Evolutionary conservation across 2,888 invertebrate species (phyloP).

Genomic region (Timandra comae): DNA sequence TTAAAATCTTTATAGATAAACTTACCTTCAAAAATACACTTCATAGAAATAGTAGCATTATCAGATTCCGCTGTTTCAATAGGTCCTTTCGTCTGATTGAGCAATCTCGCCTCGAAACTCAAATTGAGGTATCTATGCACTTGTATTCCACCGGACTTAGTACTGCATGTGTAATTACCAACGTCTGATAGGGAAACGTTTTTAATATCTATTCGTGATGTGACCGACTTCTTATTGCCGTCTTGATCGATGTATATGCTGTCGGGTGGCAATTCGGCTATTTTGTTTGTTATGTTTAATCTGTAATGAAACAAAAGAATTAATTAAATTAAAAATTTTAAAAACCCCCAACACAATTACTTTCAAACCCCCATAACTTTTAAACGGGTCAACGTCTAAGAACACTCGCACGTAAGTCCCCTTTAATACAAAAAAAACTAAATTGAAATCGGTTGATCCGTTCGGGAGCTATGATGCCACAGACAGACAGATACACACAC

Average conservation of each 20-base stretch:
- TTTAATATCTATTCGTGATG: conserved; percentile 37
- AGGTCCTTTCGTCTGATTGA: conserved; percentile 34
- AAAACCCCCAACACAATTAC: too few relatives aligned
- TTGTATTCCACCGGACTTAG: conserved; percentile 23
- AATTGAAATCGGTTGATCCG: too few relatives aligned
- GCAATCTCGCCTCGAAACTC: conserved; percentile 38
- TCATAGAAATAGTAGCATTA: conserved; percentile 32
- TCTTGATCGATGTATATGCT: conserved; percentile 41
- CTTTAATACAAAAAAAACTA: too few relatives aligned
- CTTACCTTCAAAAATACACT: conserved; percentile 62
- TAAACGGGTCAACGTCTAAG: too few relatives aligned
- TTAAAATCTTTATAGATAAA: conserved; percentile 6
- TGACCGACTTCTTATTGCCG: conserved; percentile 37
- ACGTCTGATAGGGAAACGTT: conserved; percentile 41
- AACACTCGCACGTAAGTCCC: too few relatives aligned
- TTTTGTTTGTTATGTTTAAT: conserved; percentile 28
- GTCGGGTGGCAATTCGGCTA: conserved; percentile 23
- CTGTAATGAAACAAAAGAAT: too few relatives aligned
- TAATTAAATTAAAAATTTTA: too few relatives aligned
- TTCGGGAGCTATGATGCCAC: too few relatives aligned
- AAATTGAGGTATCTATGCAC: too few relatives aligned
- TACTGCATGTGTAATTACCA: conserved; percentile 55
- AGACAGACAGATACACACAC: too few relatives aligned
- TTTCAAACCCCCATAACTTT: too few relatives aligned
- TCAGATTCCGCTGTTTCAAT: conserved; percentile 36